These are phyloP conservation scores for Lerista edwardsae DNA, from an alignment of 2,797 vertebrate genomes.

Conservation along the genomic window DNA sequence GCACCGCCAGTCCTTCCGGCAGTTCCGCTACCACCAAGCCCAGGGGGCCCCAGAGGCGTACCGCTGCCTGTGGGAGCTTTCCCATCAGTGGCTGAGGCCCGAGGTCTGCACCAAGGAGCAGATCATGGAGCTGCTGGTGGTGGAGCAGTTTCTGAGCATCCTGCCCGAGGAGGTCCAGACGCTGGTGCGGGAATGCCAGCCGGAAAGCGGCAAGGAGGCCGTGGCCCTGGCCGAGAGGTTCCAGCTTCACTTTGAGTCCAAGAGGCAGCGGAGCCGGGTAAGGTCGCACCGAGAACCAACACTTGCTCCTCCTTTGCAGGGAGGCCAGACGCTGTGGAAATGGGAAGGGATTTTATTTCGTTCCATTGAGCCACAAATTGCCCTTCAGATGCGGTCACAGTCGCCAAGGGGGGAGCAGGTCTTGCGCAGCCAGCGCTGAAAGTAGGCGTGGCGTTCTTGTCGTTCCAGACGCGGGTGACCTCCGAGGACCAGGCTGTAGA, in stretches of 20 bases:
- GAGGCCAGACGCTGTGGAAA: background rate
- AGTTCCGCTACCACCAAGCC: constrained; percentile 26
- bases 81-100: constrained; percentile 33
- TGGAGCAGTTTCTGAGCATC: constrained; percentile 32
- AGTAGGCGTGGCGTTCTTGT: background rate
- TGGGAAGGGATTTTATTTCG: too few relatives aligned
- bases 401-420: too few relatives aligned
- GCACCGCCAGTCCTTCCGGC: constrained; percentile 14
- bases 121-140: constrained; percentile 35
- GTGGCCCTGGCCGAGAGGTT: constrained; percentile 35
- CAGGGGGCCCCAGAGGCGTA: constrained; percentile 25
- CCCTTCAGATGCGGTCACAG: background rate
- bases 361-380: too few relatives aligned
- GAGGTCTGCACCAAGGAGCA: constrained; percentile 26
- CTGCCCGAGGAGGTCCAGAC: constrained; percentile 30
- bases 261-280: constrained; percentile 28
- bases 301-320: background rate
- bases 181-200: constrained; percentile 36
- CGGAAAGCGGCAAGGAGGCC: constrained; percentile 37
- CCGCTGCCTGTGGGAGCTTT: constrained; percentile 23
- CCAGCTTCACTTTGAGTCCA: constrained; percentile 40
- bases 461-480: constrained; percentile 15
- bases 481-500: constrained; percentile 10
- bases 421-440: background rate
- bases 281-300: background rate